Base-by-base conservation (phyloP, 2,888 invertebrate genomes). In the Dicroscelio sp. region DNA sequence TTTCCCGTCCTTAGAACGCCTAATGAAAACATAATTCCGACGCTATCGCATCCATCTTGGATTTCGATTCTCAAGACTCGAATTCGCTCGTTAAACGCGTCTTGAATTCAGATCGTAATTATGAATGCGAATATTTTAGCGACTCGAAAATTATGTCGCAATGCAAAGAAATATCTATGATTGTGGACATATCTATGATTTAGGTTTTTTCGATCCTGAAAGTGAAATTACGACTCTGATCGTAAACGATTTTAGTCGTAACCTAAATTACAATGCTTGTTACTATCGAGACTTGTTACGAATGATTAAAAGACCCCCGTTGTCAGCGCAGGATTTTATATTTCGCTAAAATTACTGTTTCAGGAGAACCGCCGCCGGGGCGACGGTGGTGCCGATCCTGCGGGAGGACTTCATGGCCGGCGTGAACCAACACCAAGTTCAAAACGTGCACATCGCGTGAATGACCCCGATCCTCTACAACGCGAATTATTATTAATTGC, bases 351-450 rank as follows among this genome's bases (percentile, higher is more conserved):
- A 95, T 94, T 93, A 94, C 94, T 97, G 96, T 97, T 97, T 30
- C 97, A 98, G 98, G 96, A 98, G 98, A 96, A 96, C 98, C 94
- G 97, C 98, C 95, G 97, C 97, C 90, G 97, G 98, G 94, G 97
- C 98, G 95, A 97, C 97, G 86, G 97, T 98, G 94, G 97, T 98
- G 95, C 98, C 98, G 92, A 97, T 98, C 94, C 97, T 98, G 96
- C 97, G 98, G 93, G 98, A 98, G 94, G 98, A 98, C 94, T 98
- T 98, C 96, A 97, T 98, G 93, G 97, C 98, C 73, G 98, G 98
- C 87, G 97, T 98, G 58, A 98, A 97, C 94, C 95, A 94, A 90
- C 94, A 95, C 89, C 95, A 94, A 79, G 94, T 94, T 85, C 95
- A 95, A 91, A 95, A 95, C 90, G 94, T 95, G 90, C 95, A 95